Evolutionary conservation across 1,140 invertebrate species (phyloP), one percentile per base, ranked within the genome.

Genomic region (Liolophura sinensis): DNA sequence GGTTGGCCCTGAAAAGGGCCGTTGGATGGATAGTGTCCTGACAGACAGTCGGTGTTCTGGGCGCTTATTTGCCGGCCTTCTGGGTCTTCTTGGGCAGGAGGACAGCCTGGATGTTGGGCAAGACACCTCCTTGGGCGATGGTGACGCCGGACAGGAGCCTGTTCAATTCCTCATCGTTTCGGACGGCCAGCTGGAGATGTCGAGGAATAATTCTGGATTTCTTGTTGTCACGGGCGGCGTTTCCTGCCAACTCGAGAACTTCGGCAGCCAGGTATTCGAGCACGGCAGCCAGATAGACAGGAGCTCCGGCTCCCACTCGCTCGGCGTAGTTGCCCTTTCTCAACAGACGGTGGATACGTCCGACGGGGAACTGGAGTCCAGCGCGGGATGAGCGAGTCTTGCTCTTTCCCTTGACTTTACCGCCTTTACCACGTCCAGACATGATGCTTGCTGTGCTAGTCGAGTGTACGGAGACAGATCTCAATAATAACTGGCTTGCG

Each of bases 171-270:
- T 76, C 79, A 64, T 81, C 79, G 60, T 81, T 81, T 49, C 79
- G 65, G 55, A 81, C 73, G 46, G 77, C 77, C 50, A 79, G 50
- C 67, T 78, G 76, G 15, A 79, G 56, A 62, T 79, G 77, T 47
- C 77, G 65, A 14, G 76, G 76, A 51, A 75, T 74, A 47, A 77
- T 77, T 58, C 68, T 56, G 1, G 50, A 50, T 54, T 70, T 87
- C 71, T 87, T 87, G 77, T 88, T 87, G 76, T 89, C 87, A 46
- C 85, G 78, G 0, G 92, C 92, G 14, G 91, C 91, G 71, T 93
- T 92, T 1, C 91, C 89, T 20, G 91, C 90, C 79, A 87, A 81
- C 65, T 87, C 85, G 14, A 86, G 74, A 59, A 61, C 82, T 71
- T 87, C 85, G 73, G 82, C 80, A 24, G 73, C 75, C 48, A 80